Base-by-base conservation (phyloP, 2,888 invertebrate genomes). In the Monochamus alternatus region DNA sequence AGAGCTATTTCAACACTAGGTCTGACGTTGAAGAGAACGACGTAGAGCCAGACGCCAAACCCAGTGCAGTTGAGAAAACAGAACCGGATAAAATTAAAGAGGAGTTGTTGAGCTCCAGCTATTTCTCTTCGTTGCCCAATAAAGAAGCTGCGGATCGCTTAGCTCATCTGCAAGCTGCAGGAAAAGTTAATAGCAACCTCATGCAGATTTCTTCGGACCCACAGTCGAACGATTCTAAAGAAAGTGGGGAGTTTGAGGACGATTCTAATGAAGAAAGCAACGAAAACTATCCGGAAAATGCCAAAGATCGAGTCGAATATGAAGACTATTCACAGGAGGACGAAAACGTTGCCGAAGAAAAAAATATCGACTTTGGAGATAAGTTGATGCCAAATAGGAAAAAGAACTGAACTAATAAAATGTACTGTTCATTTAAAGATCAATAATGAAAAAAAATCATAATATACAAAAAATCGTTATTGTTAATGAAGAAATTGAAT, bases 111-210 rank as follows among this genome's bases (percentile, higher is more conserved):
- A 89, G 90, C 84, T 87, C 85, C 3, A 73, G 81, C 8, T 87
- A 91, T 80, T 93, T 92, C 81, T 90, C 93, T 1, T 91, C 92
- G 0, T 87, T 93, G 44, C 93, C 93, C 12, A 93, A 91, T 78
- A 91, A 92, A 32, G 91, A 93, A 86, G 91, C 92, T 0, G 92
- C 92, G 10, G 92, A 93, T 65, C 91, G 91, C 47, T 84, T 93
- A 73, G 92, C 92, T 0, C 91, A 92, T 75, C 88, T 92, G 1
- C 92, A 93, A 78, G 91, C 91, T 68, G 90, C 91, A 14, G 91
- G 91, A 64, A 90, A 91, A 84, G 87, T 90, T 2, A 90, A 90
- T 86, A 84, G 80, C 85, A 82, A 86, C 82, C 77, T 88, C 85
- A 83, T 84, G 65, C 86, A 90, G 75, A 87, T 86, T 12, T 84